Evolutionary conservation across 2,797 vertebrate species (phyloP), one percentile per base, ranked within the genome.

Genomic region (Neomorphus geoffroyi): DNA sequence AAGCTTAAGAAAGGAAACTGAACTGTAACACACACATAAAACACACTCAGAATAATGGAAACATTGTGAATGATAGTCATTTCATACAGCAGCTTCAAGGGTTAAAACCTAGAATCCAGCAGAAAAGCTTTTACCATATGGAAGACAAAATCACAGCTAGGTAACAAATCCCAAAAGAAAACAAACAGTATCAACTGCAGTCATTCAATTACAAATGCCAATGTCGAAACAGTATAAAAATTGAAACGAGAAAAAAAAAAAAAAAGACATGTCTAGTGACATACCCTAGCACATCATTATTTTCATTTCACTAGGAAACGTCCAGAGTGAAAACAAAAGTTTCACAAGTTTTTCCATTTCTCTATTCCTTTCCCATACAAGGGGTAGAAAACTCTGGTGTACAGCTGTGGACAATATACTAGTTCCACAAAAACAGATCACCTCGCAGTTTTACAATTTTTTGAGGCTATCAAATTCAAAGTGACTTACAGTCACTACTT

Each of bases 141-240:
- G 39, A 95, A 91, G 32, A 73, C 43, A 60, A 77, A 72, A 70
- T 72, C 54, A 71, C 74, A 92, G 19, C 28, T 43, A 92, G 51
- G n/a, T 72, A 82, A 45, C n/a, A 46, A 91, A 91, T 84, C 73
- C 73, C 66, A 43, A 88, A 93, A 79, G 57, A 58, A 90, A 96
- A 81, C 39, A 91, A 87, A 78, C 66, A 92, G 32, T 50, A 62
- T 35, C 60, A 72, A 83, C 26, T 7, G 4, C n/a, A 80, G 78
- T n/a, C 57, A 79, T 46, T 69, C 66, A 84, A 83, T 80, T 78
- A 89, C 58, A 88, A 86, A 82, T 10, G 35, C 6, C 75, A 79
- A 80, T n/a, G 39, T 66, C 28, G 56, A 88, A 94, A 83, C 23
- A 93, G 32, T 82, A 82, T 33, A 77, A 58, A 79, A 86, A 43